Evolutionary conservation across 2,797 vertebrate species (phyloP), one percentile per base, ranked within the genome.

Genomic region (Coregonus ussuriensis): DNA sequence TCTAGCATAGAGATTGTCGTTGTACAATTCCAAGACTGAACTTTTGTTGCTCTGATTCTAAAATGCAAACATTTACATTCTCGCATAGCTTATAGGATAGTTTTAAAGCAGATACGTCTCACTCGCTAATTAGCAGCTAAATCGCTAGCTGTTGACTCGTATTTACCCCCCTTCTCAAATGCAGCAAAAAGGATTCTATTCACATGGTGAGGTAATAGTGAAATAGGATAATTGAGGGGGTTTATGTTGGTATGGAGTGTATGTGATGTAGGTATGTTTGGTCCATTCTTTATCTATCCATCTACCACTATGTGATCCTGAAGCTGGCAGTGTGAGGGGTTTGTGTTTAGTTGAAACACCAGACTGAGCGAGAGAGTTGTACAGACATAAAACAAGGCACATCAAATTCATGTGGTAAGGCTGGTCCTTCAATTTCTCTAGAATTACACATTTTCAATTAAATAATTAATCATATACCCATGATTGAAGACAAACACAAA

Each of bases 361-460:
- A 84, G 72, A 78, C 41, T 75, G 53, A 56, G 78, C 7, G 15
- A 54, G 2, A 4, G 72, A 76, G 53, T 59, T 82, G 69, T 82
- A 82, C 63, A 82, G 74, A 80, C 47, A 78, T 84, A 88, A 74
- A 84, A 83, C 74, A 88, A 95, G 94, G 93, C 94, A 95, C 93
- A 83, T 88, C 76, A 83, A 74, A 82, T 91, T 33, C 67, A 84
- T 79, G 79, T 83, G 51, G 71, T 78, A 93, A 94, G 90, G 88
- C 90, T 88, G 85, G 82, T 92, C 85, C 80, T 87, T 91, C 76
- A 78, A 79, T 79, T 85, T 78, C 69, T 82, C 73, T 80, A 72
- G 68, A 84, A 84, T 78, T 74, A 72, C 25, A 25, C 25, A 25
- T 25, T 25, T 72, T 35, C 69, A 82, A 63, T 81, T 76, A 6